Evolutionary conservation across 53 echinoderm and acorn worm species (phyloP), one percentile per base, ranked within the genome.

Genomic region (Apostichopus leukothele): DNA sequence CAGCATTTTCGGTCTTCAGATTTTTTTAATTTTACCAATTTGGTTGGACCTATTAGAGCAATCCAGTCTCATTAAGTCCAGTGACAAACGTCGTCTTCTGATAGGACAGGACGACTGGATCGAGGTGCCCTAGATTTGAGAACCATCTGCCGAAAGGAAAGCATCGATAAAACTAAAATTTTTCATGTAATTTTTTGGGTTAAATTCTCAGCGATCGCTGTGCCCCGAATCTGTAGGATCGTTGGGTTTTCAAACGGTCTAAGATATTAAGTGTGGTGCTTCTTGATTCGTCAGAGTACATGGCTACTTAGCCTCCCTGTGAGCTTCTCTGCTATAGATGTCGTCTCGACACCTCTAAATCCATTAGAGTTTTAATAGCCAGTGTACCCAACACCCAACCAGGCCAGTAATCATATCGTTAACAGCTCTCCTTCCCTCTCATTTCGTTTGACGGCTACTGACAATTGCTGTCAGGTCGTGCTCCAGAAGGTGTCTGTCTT

Each of bases 291-390:
- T 21, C n/a, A 22, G 55, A 81, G 23, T 81, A 39, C 81, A 81
- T 81, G 81, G 81, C 81, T 81, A 81, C 81, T 81, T 81, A 81
- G 59, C 81, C 81, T 81, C 81, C 81, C 81, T 81, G 81, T 25
- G 55, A 81, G 81, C 11, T 20, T 54, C 81, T 81, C 21, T 21
- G 10, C 81, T 81, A 55, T 54, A 3, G 59, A 81, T 81, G 81
- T 81, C 81, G 54, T 81, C 23, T 81, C 54, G 22, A 81, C 81
- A 81, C 81, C 81, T 81, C 81, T 81, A 81, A 71, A 81, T 54
- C 81, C 81, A 81, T 81, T 81, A 81, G 59, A 81, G 11, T 55
- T 55, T 54, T 81, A 81, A 81, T 59, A 5, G 2, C 54, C 81
- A 53, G 81, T 50, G 81, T 51, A 67, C 55, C 18, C 83, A 83